Percentiles rank a stretch among this genome's conserved stretches.
phyloP scores from a whole-genome alignment of 2,888 invertebrate species.

The Caprella mutica region DNA sequence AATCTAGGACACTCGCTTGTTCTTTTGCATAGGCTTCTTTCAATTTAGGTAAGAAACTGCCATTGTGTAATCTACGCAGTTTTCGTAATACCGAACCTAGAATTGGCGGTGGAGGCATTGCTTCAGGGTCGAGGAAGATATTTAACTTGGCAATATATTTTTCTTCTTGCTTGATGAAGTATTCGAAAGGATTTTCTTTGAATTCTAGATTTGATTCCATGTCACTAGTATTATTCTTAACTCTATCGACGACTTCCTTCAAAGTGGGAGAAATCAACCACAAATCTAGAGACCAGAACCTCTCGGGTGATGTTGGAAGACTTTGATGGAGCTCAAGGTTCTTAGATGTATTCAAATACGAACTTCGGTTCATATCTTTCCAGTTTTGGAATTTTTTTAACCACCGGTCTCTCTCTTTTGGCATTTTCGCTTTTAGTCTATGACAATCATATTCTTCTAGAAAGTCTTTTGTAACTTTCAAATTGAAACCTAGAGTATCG shows the following conservation, averaged over 20 bases:
- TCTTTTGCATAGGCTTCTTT: background rate
- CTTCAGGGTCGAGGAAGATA: slow-evolving; percentile 17
- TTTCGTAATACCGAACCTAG: slow-evolving; percentile 11
- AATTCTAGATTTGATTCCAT: too few species aligned
- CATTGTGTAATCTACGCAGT: slow-evolving; percentile 14
- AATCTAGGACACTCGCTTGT: background rate
- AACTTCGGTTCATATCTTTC: too few species aligned
- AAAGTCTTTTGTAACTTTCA: too few species aligned
- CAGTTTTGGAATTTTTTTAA: slow-evolving; percentile 6
- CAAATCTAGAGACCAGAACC: background rate
- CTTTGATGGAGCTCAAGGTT: background rate
- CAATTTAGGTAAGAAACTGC: slow-evolving; percentile 12
- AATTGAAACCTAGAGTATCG: slow-evolving; percentile 8
- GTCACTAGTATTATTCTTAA: too few species aligned
- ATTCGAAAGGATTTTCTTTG: too few species aligned
- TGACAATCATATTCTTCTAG: too few species aligned
- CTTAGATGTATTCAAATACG: too few species aligned
- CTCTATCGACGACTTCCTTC: too few species aligned
- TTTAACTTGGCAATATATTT: background rate
- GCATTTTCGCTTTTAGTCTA: slow-evolving; percentile 14
- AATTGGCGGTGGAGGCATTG: background rate
- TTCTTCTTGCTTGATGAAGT: background rate
- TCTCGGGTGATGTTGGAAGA: background rate
- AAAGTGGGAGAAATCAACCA: slow-evolving; percentile 16
- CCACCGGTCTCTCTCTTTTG: slow-evolving; percentile 16